Evolutionary conservation across 2,797 vertebrate species (phyloP).

Genomic region (Clarias platycephalus): DNA sequence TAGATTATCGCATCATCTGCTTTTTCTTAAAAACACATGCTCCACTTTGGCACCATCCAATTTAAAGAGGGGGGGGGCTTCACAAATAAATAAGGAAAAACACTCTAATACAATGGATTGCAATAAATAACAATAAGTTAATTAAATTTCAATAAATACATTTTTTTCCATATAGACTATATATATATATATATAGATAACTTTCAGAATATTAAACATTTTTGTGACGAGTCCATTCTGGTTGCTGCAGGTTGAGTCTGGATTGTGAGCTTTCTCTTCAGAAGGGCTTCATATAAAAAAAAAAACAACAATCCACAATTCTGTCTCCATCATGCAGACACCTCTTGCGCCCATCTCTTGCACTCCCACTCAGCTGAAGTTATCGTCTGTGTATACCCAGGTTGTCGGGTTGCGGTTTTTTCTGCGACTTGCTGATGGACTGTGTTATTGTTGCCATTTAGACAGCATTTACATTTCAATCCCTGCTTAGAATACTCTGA

Average conservation of each 20-base stretch:
- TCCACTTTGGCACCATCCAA: slow-evolving; percentile 89
- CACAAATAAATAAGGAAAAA: slow-evolving; percentile 89
- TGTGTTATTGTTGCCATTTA: slow-evolving; percentile 33
- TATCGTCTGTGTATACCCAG: slow-evolving; percentile 35
- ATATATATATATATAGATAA: slow-evolving; percentile 50
- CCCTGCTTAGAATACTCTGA: slow-evolving; percentile 28
- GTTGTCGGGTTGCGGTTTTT: slow-evolving; percentile 20
- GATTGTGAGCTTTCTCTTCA: slow-evolving; percentile 7
- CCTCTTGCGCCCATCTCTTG: background rate
- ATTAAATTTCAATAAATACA: slow-evolving; percentile 98
- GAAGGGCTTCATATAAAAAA: background rate
- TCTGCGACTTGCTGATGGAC: slow-evolving; percentile 32
- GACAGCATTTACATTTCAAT: slow-evolving; percentile 34
- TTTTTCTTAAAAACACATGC: slow-evolving; percentile 65
- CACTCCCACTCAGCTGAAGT: background rate
- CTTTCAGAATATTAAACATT: slow-evolving; percentile 54
- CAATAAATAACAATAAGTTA: slow-evolving; percentile 99
- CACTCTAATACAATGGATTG: slow-evolving; percentile 83
- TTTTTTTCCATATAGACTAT: slow-evolving; percentile 73
- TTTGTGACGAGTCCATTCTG: slow-evolving; percentile 35
- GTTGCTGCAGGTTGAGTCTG: slow-evolving; percentile 20
- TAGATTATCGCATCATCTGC: slow-evolving; percentile 53
- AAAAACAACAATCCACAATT: background rate
- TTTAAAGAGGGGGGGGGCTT: slow-evolving; percentile 67
- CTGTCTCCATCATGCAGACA: slow-evolving; percentile 2